A percentile compares a stretch with the other conserved stretches of the same genome.
Conservation (phyloP, 2,113 vertebrate species). For the Halcyon malimbica region DNA sequence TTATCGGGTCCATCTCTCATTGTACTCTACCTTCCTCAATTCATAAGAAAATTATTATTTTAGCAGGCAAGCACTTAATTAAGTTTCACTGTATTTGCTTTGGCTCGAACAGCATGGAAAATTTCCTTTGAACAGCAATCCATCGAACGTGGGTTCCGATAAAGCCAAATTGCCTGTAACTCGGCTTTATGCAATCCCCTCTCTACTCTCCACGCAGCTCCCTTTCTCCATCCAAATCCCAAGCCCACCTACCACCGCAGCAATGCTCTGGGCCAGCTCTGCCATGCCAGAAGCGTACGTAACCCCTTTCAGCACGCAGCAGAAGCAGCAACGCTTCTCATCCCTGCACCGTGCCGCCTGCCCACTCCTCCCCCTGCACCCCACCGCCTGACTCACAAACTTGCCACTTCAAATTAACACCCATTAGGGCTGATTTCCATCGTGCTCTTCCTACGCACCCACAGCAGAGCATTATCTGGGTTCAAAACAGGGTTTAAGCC, state of each 20-base stretch:
- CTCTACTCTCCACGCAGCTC: neutral
- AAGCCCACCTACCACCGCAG: neutral
- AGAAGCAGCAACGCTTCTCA: neutral
- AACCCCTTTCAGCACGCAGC: neutral
- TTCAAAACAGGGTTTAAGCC: neutral
- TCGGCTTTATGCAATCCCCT: neutral
- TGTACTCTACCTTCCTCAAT: neutral
- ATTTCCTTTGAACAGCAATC: conserved; percentile 1
- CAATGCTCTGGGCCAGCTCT: neutral
- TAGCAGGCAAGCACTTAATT: conserved; percentile 57
- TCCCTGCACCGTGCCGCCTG: neutral
- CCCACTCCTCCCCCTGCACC: neutral
- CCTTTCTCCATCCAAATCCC: neutral
- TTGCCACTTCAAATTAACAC: conserved; percentile 14
- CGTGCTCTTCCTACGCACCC: neutral
- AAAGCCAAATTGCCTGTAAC: neutral
- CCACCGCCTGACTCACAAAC: conserved; percentile 23
- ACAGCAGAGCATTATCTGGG: neutral
- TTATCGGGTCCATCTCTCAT: conserved; percentile 1
- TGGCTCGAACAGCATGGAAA: conserved; percentile 53
- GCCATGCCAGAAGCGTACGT: neutral
- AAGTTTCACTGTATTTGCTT: conserved; percentile 44
- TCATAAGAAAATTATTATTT: conserved; percentile 46
- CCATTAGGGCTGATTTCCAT: conserved; percentile 45
- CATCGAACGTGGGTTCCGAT: neutral